Conservation (phyloP, 1,140 invertebrate genomes). For the Helicoverpa armigera region DNA sequence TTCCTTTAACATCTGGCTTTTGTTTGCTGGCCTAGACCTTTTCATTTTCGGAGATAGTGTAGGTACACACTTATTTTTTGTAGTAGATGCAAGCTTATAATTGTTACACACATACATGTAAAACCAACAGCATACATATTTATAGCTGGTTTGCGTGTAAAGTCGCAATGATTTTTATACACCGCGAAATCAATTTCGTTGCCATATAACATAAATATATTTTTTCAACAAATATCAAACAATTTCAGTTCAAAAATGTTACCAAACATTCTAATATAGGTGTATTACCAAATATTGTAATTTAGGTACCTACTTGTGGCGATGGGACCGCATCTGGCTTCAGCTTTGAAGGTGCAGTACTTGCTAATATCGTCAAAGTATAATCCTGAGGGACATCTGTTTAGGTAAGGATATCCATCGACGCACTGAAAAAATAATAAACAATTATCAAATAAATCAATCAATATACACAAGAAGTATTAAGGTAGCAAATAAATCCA, state of each 20-base stretch:
- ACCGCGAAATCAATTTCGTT: background rate
- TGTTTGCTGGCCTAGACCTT: background rate
- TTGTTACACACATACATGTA: too few relatives aligned
- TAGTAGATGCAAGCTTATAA: too few relatives aligned
- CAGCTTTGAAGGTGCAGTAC: conserved; percentile 96
- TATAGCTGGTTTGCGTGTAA: too few relatives aligned
- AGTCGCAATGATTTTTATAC: too few relatives aligned
- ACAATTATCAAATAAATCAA: background rate
- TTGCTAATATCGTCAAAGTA: conserved; percentile 97
- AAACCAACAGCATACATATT: too few relatives aligned
- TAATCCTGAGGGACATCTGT: conserved; percentile 95
- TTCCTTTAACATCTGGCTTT: background rate
- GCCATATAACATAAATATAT: background rate
- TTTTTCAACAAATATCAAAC: background rate
- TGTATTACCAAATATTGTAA: conserved; percentile 21
- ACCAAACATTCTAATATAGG: background rate
- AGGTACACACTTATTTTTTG: background rate
- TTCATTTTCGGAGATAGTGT: background rate
- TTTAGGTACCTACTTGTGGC: conserved; percentile 91
- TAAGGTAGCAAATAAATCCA: background rate
- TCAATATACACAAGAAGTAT: background rate
- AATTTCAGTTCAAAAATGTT: background rate
- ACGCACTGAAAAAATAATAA: conserved; percentile 90
- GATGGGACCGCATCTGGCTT: conserved; percentile 96
- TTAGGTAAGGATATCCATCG: conserved; percentile 94